Evolutionary conservation across 2,797 vertebrate genomes (phyloP).

Genomic region (Antennarius maculatus): DNA sequence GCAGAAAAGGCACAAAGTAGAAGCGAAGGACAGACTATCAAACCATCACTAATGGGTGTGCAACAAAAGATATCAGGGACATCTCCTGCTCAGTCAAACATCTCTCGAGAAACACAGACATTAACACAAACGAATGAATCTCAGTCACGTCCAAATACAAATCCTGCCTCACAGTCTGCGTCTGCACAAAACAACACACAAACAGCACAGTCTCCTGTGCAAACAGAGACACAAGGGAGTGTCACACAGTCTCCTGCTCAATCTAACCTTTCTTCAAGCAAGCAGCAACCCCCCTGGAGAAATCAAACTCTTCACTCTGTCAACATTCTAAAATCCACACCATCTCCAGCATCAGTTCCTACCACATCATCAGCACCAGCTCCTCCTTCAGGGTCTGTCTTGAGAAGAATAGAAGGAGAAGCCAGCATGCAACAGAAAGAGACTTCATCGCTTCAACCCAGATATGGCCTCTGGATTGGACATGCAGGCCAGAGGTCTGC

Average conservation of each 20-base stretch:
- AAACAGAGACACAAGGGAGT: slow-evolving; percentile 23
- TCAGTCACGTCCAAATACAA: slow-evolving; percentile 26
- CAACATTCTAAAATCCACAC: slow-evolving; percentile 41
- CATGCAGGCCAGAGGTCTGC: slow-evolving; percentile 61
- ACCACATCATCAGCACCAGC: slow-evolving; percentile 16
- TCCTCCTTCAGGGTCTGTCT: slow-evolving; percentile 6
- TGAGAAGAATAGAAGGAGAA: slow-evolving; percentile 41
- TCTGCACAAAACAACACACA: slow-evolving; percentile 19
- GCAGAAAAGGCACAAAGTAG: slow-evolving; percentile 31
- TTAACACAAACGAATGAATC: slow-evolving; percentile 48
- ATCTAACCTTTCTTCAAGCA: slow-evolving; percentile 48
- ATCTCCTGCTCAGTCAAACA: slow-evolving; percentile 24
- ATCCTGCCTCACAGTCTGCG: slow-evolving; percentile 35
- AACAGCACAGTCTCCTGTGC: slow-evolving; percentile 44
- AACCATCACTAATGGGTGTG: slow-evolving; percentile 15
- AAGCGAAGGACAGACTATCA: slow-evolving; percentile 43
- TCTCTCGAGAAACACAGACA: slow-evolving; percentile 42
- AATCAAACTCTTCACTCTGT: slow-evolving; percentile 27
- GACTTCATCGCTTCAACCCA: slow-evolving; percentile 24
- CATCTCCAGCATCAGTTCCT: slow-evolving; percentile 6
- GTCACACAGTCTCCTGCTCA: slow-evolving; percentile 38
- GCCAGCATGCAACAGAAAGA: slow-evolving; percentile 39
- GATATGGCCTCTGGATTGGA: slow-evolving; percentile 39
- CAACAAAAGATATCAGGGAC: slow-evolving; percentile 41
- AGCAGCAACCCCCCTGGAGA: slow-evolving; percentile 57